These are phyloP conservation scores for Clarias gariepinus DNA, from an alignment of 2,113 vertebrate genomes.

Conservation along the genomic window DNA sequence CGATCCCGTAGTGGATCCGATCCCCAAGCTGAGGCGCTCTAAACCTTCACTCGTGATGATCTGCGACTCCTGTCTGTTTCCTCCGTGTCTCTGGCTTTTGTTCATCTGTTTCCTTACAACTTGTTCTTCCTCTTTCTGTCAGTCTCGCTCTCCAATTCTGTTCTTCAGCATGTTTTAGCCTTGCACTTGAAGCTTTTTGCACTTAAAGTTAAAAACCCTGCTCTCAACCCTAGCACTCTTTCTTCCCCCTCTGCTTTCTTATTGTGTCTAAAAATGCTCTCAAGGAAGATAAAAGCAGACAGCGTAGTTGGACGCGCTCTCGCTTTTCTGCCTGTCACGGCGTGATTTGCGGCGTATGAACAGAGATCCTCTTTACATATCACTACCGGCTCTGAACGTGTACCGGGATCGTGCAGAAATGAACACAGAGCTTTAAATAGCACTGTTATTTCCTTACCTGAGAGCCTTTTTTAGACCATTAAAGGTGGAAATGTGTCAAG, in stretches of 20 bases:
- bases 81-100: neutral
- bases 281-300: slow-evolving; percentile 8
- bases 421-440: slow-evolving; percentile 32
- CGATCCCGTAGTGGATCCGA: neutral
- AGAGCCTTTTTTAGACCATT: slow-evolving; percentile 1
- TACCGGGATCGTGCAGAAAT: slow-evolving; percentile 18
- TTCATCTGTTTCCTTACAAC: neutral
- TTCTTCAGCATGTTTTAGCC: slow-evolving; percentile 9
- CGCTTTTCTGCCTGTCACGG: slow-evolving; percentile 22
- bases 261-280: slow-evolving; percentile 37
- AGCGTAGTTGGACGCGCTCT: neutral
- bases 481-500: slow-evolving; percentile 11
- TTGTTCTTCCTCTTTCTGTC: neutral
- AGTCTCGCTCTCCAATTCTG: neutral
- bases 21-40: neutral
- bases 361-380: slow-evolving; percentile 24
- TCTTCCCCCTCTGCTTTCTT: slow-evolving; percentile 6
- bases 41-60: neutral
- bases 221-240: slow-evolving; percentile 16
- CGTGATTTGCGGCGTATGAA: slow-evolving; percentile 37
- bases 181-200: slow-evolving; percentile 18
- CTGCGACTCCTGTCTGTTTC: neutral
- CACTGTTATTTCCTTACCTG: neutral
- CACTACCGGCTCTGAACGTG: slow-evolving; percentile 19
- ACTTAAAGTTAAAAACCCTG: slow-evolving; percentile 25